Conservation (phyloP, 2,888 invertebrate species). For the Anorthoa munda region DNA sequence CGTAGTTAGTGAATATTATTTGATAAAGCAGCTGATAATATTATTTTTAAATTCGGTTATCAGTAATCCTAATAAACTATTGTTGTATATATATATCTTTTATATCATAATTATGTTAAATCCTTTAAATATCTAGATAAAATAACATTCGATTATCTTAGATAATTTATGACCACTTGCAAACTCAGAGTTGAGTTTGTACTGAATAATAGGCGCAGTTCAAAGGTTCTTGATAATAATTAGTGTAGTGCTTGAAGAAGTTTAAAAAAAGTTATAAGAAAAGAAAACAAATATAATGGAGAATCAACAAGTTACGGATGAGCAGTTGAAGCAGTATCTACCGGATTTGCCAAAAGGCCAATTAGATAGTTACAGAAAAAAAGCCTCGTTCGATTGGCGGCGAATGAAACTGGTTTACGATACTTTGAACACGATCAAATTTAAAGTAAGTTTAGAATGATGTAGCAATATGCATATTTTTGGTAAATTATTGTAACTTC, state of each 20-base stretch:
- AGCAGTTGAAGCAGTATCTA: constrained; percentile 84
- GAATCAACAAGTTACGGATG: constrained; percentile 72
- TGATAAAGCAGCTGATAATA: constrained; percentile 25
- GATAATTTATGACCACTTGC: constrained; percentile 10
- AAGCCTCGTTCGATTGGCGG: constrained; percentile 93
- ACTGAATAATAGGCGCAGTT: constrained; percentile 25
- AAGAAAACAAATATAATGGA: constrained; percentile 49
- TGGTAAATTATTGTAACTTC: background rate
- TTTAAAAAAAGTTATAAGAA: background rate
- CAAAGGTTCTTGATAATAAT: constrained; percentile 14
- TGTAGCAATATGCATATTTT: background rate
- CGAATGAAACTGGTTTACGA: constrained; percentile 88
- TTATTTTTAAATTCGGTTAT: constrained; percentile 7
- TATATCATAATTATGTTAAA: constrained; percentile 1
- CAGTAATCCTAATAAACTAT: constrained; percentile 11
- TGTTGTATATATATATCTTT: background rate
- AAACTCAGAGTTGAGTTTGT: constrained; percentile 40
- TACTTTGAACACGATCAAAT: constrained; percentile 77
- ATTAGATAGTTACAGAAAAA: constrained; percentile 92
- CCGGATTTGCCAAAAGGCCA: constrained; percentile 92
- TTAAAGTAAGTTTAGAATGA: constrained; percentile 78
- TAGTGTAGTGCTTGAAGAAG: constrained; percentile 19
- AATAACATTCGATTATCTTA: constrained; percentile 2
- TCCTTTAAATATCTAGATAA: background rate
- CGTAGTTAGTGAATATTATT: constrained; percentile 5